Percentiles rank a stretch among this genome's conserved stretches.
These are phyloP conservation scores for Spinus olivaceus DNA, from an alignment of 2,797 vertebrate species.

Conservation along the genomic window DNA sequence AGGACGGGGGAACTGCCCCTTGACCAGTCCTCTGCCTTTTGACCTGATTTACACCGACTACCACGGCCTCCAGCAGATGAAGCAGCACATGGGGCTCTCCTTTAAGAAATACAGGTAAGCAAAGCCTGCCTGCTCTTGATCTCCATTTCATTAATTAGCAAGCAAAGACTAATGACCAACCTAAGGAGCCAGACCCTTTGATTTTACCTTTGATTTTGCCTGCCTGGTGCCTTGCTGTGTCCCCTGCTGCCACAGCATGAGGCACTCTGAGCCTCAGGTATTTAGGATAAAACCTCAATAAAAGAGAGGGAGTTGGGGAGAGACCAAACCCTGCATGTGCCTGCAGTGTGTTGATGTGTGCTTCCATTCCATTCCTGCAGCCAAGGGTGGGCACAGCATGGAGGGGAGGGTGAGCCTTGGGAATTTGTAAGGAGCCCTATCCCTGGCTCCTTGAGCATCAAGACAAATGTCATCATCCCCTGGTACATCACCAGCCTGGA, in stretches of 20 bases:
- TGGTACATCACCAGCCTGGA: constrained; percentile 32
- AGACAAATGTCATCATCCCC: constrained; percentile 2
- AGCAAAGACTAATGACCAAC: not conserved
- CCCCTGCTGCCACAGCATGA: rapidly evolving
- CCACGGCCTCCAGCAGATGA: constrained; percentile 97
- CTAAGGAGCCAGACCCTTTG: not conserved
- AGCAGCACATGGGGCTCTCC: constrained; percentile 97
- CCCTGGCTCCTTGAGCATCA: not conserved
- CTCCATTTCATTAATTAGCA: not conserved
- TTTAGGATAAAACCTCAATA: not conserved
- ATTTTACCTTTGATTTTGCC: not conserved
- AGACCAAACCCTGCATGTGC: not conserved
- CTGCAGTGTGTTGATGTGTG: not conserved
- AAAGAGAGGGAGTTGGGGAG: not conserved
- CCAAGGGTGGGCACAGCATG: not conserved
- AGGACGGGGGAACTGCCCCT: constrained; percentile 93
- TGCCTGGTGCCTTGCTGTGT: not conserved
- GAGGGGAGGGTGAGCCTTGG: not conserved
- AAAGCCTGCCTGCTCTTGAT: not conserved
- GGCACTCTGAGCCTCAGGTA: not conserved
- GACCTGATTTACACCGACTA: constrained; percentile 99
- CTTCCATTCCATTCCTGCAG: not conserved
- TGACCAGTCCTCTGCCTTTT: constrained; percentile 89
- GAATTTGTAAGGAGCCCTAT: not conserved
- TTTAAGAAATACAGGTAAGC: constrained; percentile 94